Evolutionary conservation across 1,140 invertebrate species (phyloP).

Genomic region (Tyrophagus putrescentiae): DNA sequence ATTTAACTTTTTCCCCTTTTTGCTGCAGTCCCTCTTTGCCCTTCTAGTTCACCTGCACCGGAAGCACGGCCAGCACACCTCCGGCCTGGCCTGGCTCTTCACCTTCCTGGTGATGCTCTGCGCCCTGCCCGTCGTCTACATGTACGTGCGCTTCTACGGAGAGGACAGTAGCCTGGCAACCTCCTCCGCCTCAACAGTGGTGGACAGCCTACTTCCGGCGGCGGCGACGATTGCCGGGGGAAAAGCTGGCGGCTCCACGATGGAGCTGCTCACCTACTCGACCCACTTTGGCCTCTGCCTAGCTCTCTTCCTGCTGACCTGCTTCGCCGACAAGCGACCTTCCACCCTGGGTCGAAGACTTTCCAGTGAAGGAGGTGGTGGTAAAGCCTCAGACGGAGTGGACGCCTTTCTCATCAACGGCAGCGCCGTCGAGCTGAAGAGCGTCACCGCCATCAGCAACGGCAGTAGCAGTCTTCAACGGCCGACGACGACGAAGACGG

Average conservation of each 20-base stretch:
- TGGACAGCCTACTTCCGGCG: no score
- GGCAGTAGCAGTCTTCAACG: no score
- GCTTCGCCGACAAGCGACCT: constrained; percentile 49
- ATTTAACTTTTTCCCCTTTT: background rate
- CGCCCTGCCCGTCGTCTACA: background rate
- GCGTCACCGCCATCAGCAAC: no score
- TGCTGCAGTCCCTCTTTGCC: constrained; percentile 45
- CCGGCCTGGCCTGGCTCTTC: constrained; percentile 80
- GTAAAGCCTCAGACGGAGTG: no score
- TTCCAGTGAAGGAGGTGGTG: background rate
- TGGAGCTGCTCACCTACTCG: constrained; percentile 54
- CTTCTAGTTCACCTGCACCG: constrained; percentile 57
- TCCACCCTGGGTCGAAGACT: background rate
- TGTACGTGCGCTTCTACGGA: constrained; percentile 23
- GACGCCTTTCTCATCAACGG: no score
- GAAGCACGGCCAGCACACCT: constrained; percentile 64
- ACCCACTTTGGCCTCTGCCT: constrained; percentile 59
- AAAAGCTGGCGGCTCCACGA: no score
- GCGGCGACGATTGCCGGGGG: no score
- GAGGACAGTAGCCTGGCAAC: constrained; percentile 33
- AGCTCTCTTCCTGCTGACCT: constrained; percentile 59
- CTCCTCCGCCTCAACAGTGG: background rate
- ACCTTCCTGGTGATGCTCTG: constrained; percentile 36
- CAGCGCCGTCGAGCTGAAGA: no score
- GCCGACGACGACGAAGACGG: no score